These are phyloP conservation scores for Dallia pectoralis DNA, from an alignment of 2,797 vertebrate genomes.

Conservation along the genomic window DNA sequence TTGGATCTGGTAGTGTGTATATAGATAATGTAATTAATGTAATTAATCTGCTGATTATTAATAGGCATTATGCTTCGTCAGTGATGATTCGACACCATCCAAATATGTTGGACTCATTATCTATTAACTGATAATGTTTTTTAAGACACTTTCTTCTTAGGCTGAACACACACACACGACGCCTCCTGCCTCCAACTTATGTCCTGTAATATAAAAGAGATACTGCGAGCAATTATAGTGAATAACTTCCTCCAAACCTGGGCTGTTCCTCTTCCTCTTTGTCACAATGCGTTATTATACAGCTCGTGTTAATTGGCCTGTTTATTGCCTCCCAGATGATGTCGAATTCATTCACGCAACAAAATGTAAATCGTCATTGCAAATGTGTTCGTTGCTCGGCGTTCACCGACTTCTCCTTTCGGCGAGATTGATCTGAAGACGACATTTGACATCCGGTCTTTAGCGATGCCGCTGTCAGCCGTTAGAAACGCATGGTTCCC, in stretches of 20 bases:
- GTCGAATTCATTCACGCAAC: no score
- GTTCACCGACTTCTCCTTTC: background rate
- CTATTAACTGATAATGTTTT: slow-evolving; percentile 4
- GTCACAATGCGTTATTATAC: background rate
- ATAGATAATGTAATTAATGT: no score
- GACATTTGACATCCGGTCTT: background rate
- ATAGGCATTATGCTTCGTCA: no score
- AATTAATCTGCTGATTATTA: no score
- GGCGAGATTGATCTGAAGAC: no score
- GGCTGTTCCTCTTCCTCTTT: background rate
- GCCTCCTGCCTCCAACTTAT: background rate
- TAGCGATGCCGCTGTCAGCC: background rate
- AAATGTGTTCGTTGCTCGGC: background rate
- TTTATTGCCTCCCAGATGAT: no score
- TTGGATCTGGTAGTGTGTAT: no score
- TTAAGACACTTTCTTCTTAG: no score
- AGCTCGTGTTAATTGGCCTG: background rate
- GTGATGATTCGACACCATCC: no score
- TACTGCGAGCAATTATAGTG: background rate
- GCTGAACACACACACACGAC: no score
- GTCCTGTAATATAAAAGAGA: background rate
- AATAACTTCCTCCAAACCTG: background rate
- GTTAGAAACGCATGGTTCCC: background rate
- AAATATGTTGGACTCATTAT: background rate
- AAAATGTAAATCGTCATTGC: background rate